Conservation (phyloP, 2,797 vertebrate species). For the Cottoperca gobio region DNA sequence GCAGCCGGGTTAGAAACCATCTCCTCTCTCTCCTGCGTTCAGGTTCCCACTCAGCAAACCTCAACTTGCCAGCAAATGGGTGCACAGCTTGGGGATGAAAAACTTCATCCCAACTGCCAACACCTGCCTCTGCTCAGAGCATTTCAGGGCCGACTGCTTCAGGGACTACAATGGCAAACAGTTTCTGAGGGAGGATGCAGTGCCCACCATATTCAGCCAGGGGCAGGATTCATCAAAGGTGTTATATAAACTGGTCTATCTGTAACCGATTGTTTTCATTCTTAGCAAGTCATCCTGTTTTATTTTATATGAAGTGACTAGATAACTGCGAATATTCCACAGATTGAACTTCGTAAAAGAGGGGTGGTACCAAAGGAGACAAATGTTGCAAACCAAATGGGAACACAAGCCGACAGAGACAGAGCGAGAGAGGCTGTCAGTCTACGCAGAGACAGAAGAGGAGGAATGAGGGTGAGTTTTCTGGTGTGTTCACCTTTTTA, state of each 20-base stretch:
- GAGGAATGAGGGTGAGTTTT: slow-evolving; percentile 72
- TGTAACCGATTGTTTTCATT: not conserved
- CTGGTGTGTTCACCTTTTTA: not conserved
- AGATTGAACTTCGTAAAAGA: slow-evolving; percentile 86
- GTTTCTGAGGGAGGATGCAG: slow-evolving; percentile 86
- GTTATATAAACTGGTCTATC: not conserved
- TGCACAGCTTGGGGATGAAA: slow-evolving; percentile 85
- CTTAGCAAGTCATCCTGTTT: not conserved
- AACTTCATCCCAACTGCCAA: slow-evolving; percentile 84
- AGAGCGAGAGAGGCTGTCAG: slow-evolving; percentile 52
- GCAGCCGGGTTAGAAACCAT: not conserved
- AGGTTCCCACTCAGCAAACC: slow-evolving; percentile 88
- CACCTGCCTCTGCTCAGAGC: slow-evolving; percentile 87
- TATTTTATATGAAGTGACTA: not conserved
- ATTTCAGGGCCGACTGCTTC: slow-evolving; percentile 86
- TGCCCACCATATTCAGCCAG: slow-evolving; percentile 83
- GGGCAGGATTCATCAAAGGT: slow-evolving; percentile 80
- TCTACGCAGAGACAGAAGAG: slow-evolving; percentile 75
- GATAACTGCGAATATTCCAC: slow-evolving; percentile 22
- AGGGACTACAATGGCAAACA: slow-evolving; percentile 88
- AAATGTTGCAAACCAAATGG: slow-evolving; percentile 23
- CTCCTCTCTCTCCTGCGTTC: slow-evolving; percentile 1
- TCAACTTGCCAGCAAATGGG: slow-evolving; percentile 85
- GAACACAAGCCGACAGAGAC: slow-evolving; percentile 63
- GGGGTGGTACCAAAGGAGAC: slow-evolving; percentile 75